These are phyloP conservation scores for Ochropacha duplaris DNA, from an alignment of 2,888 invertebrate genomes.

Conservation along the genomic window DNA sequence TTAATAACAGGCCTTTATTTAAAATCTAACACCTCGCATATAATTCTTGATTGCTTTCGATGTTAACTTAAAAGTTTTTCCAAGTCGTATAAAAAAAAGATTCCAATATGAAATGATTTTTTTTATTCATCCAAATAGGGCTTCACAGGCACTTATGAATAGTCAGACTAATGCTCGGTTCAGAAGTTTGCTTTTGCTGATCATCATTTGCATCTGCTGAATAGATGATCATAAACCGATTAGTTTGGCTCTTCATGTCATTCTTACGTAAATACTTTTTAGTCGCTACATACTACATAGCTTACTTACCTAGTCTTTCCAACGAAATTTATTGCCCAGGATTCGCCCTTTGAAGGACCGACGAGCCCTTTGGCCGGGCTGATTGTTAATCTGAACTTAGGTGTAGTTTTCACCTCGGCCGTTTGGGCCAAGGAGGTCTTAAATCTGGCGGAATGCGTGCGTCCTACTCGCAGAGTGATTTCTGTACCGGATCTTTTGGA, in stretches of 20 bases:
- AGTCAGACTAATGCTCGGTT: too few relatives aligned
- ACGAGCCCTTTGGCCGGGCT: slow-evolving; percentile 54
- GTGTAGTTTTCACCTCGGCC: slow-evolving; percentile 72
- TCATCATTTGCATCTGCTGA: too few relatives aligned
- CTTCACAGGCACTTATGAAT: too few relatives aligned
- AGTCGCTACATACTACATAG: slow-evolving; percentile 21
- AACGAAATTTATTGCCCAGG: slow-evolving; percentile 49
- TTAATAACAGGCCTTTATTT: too few relatives aligned
- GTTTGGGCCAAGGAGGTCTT: slow-evolving; percentile 50
- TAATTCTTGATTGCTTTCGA: too few relatives aligned
- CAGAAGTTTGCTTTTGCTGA: too few relatives aligned
- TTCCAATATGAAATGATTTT: too few relatives aligned
- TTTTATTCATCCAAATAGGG: too few relatives aligned
- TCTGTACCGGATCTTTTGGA: slow-evolving; percentile 12
- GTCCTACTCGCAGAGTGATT: slow-evolving; percentile 17
- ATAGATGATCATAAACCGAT: too few relatives aligned
- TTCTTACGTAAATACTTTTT: slow-evolving; percentile 10
- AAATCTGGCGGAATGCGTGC: slow-evolving; percentile 49
- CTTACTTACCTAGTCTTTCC: slow-evolving; percentile 35
- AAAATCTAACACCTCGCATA: too few relatives aligned
- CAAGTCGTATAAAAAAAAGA: too few relatives aligned
- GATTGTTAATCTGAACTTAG: slow-evolving; percentile 77
- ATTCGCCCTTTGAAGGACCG: slow-evolving; percentile 49
- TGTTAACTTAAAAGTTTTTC: too few relatives aligned
- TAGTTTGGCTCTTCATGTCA: background rate